Conservation (phyloP, 2,113 vertebrate species). For the Hyla sarda region DNA sequence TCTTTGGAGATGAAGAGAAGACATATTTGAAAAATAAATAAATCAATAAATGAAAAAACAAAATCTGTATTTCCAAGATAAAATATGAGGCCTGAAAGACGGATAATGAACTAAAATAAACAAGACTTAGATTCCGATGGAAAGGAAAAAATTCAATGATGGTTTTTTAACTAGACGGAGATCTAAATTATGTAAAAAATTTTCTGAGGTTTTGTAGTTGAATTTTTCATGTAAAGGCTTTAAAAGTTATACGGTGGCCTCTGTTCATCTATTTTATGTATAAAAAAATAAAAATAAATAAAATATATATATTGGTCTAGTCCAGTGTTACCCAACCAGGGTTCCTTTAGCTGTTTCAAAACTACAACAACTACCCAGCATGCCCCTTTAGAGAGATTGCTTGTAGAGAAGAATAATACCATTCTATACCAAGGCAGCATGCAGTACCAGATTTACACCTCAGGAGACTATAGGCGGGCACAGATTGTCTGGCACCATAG, state of each 20-base stretch:
- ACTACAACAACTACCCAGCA: too few relatives aligned
- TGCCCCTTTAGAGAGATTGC: too few relatives aligned
- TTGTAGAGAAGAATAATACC: too few relatives aligned
- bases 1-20: conserved; percentile 56
- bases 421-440: too few relatives aligned
- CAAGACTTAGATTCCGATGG: neutral
- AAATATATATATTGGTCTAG: too few relatives aligned
- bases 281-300: neutral
- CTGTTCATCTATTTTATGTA: neutral
- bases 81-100: conserved; percentile 53
- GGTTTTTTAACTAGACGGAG: conserved; percentile 8
- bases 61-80: conserved; percentile 49
- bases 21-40: conserved; percentile 45
- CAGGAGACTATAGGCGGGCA: too few relatives aligned
- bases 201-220: neutral
- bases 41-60: too few relatives aligned
- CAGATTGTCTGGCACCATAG: too few relatives aligned
- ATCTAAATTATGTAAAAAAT: neutral
- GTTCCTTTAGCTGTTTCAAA: too few relatives aligned
- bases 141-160: neutral
- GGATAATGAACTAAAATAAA: conserved; percentile 44
- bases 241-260: neutral
- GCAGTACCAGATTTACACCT: too few relatives aligned
- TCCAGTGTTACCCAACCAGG: too few relatives aligned
- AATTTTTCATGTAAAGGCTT: neutral